Conservation (phyloP, 2,888 invertebrate genomes). For the Fabriciana adippe region DNA sequence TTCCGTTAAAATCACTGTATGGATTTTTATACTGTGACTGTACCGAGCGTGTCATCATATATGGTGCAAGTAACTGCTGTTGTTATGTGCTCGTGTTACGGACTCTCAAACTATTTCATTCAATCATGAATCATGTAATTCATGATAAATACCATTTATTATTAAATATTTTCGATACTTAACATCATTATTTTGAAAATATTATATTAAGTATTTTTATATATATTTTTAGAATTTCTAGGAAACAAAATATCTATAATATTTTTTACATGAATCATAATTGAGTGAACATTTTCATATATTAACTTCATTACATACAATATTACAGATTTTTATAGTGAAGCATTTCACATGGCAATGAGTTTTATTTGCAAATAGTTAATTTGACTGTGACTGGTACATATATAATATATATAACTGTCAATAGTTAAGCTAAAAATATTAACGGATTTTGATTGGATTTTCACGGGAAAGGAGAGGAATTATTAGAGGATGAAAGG, state of each 20-base stretch:
- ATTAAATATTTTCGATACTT: conserved; percentile 9
- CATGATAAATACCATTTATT: conserved; percentile 6
- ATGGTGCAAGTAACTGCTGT: no score
- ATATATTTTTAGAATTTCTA: conserved; percentile 12
- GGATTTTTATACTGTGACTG: no score
- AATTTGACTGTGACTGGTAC: conserved; percentile 1
- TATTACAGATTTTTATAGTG: neutral
- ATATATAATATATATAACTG: neutral
- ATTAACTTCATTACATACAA: neutral
- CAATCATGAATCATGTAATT: neutral
- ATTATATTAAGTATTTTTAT: conserved; percentile 10
- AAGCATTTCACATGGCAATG: neutral
- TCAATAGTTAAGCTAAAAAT: conserved; percentile 2
- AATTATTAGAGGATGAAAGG: neutral
- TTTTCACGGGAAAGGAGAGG: neutral
- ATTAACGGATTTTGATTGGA: neutral
- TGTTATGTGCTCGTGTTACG: no score
- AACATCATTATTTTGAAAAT: conserved; percentile 14
- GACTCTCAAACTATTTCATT: no score
- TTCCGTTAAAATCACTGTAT: no score
- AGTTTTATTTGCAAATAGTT: conserved; percentile 19
- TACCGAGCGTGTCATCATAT: no score
- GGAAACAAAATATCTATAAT: conserved; percentile 11
- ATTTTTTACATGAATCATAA: conserved; percentile 15
- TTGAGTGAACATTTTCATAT: neutral